These are phyloP conservation scores for Pristiophorus japonicus DNA, from an alignment of 2,113 vertebrate genomes.

Conservation along the genomic window DNA sequence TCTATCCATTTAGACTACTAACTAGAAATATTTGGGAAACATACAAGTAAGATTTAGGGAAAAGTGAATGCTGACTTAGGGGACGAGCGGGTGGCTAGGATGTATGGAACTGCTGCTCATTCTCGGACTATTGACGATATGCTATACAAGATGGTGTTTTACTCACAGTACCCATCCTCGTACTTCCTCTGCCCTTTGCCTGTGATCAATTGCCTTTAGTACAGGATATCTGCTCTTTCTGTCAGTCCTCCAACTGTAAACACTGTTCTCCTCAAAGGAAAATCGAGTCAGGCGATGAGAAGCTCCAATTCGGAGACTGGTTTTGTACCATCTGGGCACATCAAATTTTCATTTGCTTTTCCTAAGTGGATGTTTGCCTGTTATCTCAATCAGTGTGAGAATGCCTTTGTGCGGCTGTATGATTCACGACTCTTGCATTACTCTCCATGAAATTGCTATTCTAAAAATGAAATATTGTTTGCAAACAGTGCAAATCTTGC, in stretches of 20 bases:
- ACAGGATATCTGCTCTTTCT: not conserved
- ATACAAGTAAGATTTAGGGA: not conserved
- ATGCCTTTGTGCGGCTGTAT: not conserved
- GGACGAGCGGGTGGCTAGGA: not conserved
- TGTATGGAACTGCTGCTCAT: not conserved
- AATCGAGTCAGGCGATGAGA: not conserved
- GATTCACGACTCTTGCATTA: not conserved
- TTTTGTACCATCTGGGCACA: not conserved
- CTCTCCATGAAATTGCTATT: not conserved
- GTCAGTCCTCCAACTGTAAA: not conserved
- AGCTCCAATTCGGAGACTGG: not conserved
- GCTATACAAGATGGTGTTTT: not conserved
- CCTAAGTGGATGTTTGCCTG: not conserved
- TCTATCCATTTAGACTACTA: not conserved
- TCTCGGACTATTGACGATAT: not conserved
- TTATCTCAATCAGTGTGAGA: not conserved
- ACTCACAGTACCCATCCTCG: not conserved
- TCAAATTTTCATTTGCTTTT: not conserved
- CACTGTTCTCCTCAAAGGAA: not conserved
- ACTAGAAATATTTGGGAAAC: not conserved
- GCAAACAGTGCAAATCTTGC: not conserved
- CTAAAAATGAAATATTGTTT: not conserved
- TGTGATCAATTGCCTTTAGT: not conserved
- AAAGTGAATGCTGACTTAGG: not conserved
- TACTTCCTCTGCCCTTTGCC: not conserved